phyloP scores from a whole-genome alignment of 1,140 invertebrate species.

The Leptoteleia sp. region DNA sequence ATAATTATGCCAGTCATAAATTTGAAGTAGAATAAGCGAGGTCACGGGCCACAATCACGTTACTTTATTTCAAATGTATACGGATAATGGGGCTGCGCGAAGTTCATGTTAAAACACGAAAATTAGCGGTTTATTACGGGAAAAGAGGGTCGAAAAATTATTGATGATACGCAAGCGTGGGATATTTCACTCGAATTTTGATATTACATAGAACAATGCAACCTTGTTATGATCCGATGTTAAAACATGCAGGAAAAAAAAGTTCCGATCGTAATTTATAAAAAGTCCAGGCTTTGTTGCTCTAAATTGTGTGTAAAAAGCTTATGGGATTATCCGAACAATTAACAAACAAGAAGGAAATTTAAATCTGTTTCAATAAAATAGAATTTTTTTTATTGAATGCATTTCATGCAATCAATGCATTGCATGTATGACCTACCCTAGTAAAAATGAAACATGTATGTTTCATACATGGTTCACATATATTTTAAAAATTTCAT shows the following conservation, averaged over 20 bases:
- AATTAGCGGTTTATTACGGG: conserved; percentile 52
- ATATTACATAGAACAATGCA: background rate
- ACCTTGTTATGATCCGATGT: background rate
- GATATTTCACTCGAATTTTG: conserved; percentile 29
- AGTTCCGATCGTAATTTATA: no score
- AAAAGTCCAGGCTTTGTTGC: no score
- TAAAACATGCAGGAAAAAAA: background rate
- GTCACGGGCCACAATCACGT: conserved; percentile 43
- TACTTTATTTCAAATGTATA: conserved; percentile 51
- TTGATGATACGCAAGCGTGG: conserved; percentile 22
- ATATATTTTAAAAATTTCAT: no score
- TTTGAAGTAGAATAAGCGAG: conserved; percentile 40
- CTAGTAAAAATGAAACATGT: no score
- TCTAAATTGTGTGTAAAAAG: no score
- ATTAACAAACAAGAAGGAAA: no score
- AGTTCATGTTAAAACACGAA: conserved; percentile 48
- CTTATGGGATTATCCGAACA: no score
- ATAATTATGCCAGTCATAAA: conserved; percentile 49
- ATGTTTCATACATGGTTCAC: no score
- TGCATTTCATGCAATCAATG: no score
- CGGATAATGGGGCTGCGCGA: conserved; percentile 21
- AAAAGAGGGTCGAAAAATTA: conserved; percentile 39
- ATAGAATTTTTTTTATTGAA: no score
- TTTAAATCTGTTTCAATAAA: no score
- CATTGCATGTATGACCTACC: no score